These are phyloP conservation scores for Zapornia atra DNA, from an alignment of 2,113 vertebrate genomes.

Conservation along the genomic window DNA sequence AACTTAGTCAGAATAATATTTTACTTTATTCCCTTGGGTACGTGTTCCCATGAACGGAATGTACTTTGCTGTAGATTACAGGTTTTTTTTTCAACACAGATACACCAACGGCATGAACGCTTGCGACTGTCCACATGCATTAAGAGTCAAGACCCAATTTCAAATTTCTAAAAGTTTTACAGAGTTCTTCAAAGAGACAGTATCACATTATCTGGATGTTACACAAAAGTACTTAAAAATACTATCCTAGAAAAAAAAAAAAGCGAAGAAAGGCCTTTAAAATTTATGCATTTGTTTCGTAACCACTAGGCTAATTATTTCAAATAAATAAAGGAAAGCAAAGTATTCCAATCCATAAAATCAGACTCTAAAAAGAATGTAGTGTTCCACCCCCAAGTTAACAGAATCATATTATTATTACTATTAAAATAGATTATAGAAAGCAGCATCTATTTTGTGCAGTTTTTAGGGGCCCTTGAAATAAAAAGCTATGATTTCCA, in stretches of 20 bases:
- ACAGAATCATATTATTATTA: conserved; percentile 84
- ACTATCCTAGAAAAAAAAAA: conserved; percentile 69
- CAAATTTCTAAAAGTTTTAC: conserved; percentile 91
- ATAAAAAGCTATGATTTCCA: conserved; percentile 87
- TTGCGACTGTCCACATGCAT: conserved; percentile 98
- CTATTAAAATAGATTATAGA: conserved; percentile 89
- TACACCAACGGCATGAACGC: conserved; percentile 92
- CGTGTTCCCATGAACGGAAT: conserved; percentile 90
- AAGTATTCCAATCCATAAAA: conserved; percentile 81
- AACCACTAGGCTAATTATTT: conserved; percentile 81
- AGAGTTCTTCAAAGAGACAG: conserved; percentile 97
- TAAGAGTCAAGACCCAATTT: conserved; percentile 92
- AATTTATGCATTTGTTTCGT: conserved; percentile 77
- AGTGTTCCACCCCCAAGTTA: conserved; percentile 83
- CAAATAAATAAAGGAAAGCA: conserved; percentile 87
- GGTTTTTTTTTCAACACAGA: conserved; percentile 88
- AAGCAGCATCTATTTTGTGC: conserved; percentile 90
- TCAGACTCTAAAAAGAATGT: conserved; percentile 85
- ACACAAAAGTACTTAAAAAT: conserved; percentile 80
- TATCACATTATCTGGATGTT: conserved; percentile 85
- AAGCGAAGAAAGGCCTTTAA: conserved; percentile 77
- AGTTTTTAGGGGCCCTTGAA: conserved; percentile 87
- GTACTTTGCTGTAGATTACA: conserved; percentile 89
- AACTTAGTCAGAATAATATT: conserved; percentile 84
- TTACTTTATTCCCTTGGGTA: conserved; percentile 85